phyloP scores from a whole-genome alignment of 1,140 invertebrate genomes.

The Pseudomyrmex flavicornis region DNA sequence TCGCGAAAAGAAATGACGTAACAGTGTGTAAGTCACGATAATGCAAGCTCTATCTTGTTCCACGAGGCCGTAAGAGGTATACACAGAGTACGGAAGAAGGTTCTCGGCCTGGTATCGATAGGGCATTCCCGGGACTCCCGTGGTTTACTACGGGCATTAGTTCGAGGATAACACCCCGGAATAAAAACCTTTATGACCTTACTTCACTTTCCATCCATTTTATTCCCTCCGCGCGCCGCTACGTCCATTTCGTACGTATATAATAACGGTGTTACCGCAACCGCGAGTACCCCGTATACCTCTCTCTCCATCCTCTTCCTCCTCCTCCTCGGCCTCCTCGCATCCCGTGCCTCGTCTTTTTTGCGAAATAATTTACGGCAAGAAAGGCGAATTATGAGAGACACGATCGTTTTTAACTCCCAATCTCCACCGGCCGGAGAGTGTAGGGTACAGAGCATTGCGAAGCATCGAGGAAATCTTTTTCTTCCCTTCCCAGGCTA shows the following conservation, averaged over 20 bases:
- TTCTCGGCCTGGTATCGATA: constrained; percentile 69
- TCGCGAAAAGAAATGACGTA: constrained; percentile 38
- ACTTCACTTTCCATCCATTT: constrained; percentile 76
- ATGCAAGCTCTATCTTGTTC: constrained; percentile 64
- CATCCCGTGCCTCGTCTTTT: constrained; percentile 16
- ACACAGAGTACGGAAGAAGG: constrained; percentile 43
- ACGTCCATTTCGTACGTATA: constrained; percentile 57
- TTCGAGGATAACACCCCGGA: constrained; percentile 77
- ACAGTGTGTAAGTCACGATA: constrained; percentile 68
- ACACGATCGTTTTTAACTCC: constrained; percentile 35
- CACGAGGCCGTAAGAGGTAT: constrained; percentile 52
- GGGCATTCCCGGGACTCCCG: constrained; percentile 70
- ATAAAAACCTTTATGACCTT: constrained; percentile 82
- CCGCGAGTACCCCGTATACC: constrained; percentile 30
- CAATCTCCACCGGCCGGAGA: constrained; percentile 32
- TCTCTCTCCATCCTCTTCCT: constrained; percentile 16
- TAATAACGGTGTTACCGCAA: constrained; percentile 60
- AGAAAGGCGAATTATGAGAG: constrained; percentile 51
- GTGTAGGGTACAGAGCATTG: not conserved
- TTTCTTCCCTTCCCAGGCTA: not conserved
- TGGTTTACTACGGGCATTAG: constrained; percentile 79
- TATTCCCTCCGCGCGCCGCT: constrained; percentile 58
- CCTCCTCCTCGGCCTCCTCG: not conserved
- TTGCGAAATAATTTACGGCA: constrained; percentile 42
- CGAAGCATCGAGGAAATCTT: not conserved